Percentiles rank a stretch among this genome's conserved stretches.
Evolutionary conservation across 2,797 vertebrate species (phyloP).

Genomic region (Spinus pinus): DNA sequence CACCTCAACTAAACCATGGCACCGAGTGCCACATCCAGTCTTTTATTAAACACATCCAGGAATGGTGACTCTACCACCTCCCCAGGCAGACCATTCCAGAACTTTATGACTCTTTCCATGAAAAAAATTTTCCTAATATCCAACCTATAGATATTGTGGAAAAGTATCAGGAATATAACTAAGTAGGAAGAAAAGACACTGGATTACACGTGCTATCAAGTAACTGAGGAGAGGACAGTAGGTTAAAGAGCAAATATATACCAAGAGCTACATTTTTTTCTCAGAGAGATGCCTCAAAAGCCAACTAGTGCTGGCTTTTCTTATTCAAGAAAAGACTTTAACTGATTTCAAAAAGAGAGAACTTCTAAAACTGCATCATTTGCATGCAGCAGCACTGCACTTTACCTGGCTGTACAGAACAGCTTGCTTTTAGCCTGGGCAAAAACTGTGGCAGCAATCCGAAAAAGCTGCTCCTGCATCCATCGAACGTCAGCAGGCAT

Average conservation of each 20-base stretch:
- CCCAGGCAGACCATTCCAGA: neutral
- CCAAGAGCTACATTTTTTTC: neutral
- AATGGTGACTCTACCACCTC: neutral
- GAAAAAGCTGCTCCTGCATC: conserved; percentile 75
- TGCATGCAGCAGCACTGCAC: neutral
- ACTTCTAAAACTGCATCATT: neutral
- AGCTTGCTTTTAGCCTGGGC: conserved; percentile 64
- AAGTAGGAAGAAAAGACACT: neutral
- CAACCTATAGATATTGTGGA: neutral
- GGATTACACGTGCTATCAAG: neutral
- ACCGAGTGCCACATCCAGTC: neutral
- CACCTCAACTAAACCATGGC: neutral
- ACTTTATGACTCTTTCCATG: neutral
- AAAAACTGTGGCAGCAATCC: conserved; percentile 73
- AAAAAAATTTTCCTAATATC: neutral
- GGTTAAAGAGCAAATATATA: neutral
- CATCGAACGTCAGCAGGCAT: conserved; percentile 84
- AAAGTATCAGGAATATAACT: neutral
- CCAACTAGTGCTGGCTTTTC: neutral
- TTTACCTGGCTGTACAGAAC: conserved; percentile 44
- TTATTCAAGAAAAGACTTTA: neutral
- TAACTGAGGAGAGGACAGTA: neutral
- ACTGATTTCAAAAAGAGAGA: neutral
- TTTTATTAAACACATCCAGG: neutral
- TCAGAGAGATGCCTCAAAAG: neutral